These are phyloP conservation scores for Scolopax mira DNA, from an alignment of 2,113 vertebrate species.

Conservation along the genomic window DNA sequence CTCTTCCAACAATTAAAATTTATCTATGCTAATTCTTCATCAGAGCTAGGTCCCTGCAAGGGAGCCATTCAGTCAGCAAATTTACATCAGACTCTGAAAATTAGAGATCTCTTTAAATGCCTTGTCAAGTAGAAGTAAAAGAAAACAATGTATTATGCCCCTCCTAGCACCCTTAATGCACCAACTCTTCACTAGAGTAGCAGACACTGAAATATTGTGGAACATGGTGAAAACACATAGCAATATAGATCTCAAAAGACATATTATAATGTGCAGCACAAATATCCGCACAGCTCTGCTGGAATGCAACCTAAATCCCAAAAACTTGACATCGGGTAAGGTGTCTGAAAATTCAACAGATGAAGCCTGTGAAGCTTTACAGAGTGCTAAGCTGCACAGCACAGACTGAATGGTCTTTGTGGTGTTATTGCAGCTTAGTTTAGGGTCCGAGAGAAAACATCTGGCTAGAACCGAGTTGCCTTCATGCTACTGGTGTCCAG, in stretches of 20 bases:
- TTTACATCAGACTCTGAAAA: background rate
- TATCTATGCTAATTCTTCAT: background rate
- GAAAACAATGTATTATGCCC: background rate
- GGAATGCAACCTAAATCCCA: background rate
- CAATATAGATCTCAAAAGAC: accelerated
- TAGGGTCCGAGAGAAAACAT: background rate
- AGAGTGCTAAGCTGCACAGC: background rate
- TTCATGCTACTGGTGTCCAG: background rate
- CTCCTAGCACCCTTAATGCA: background rate
- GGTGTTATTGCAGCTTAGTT: background rate
- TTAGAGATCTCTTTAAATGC: background rate
- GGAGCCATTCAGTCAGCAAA: background rate
- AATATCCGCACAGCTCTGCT: background rate
- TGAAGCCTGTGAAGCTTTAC: background rate
- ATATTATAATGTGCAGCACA: accelerated
- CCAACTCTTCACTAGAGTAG: accelerated
- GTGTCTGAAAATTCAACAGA: background rate
- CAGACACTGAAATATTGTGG: background rate
- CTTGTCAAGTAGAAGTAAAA: background rate
- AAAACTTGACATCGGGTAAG: background rate
- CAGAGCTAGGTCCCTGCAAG: background rate
- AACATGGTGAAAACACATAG: background rate
- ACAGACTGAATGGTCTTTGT: background rate
- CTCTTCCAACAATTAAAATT: background rate
- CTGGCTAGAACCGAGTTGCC: background rate